Evolutionary conservation across 2,888 invertebrate species (phyloP).

Genomic region (Drosophila affinis): DNA sequence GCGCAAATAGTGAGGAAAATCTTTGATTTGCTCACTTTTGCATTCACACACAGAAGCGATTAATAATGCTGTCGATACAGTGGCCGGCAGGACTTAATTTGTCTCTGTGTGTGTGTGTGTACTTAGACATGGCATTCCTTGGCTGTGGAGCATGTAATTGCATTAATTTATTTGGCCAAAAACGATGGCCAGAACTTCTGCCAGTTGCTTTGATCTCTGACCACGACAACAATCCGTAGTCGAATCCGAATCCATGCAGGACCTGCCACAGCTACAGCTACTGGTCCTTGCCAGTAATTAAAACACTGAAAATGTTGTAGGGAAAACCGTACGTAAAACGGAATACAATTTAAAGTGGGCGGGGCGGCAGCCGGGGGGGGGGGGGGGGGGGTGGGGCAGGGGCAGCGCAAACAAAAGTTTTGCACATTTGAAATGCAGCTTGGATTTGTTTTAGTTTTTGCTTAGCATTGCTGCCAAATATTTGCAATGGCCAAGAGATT

Average conservation of each 20-base stretch:
- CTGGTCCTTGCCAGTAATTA: slow-evolving; percentile 42
- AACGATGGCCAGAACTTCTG: slow-evolving; percentile 59
- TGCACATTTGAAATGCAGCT: slow-evolving; percentile 68
- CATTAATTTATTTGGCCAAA: slow-evolving; percentile 70
- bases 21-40: slow-evolving; percentile 27
- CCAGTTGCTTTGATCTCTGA: slow-evolving; percentile 53
- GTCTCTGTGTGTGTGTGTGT: slow-evolving; percentile 10
- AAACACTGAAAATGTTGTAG: slow-evolving; percentile 45
- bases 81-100: slow-evolving; percentile 28
- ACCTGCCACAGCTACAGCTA: neutral
- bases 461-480: slow-evolving; percentile 64
- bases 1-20: slow-evolving; percentile 41
- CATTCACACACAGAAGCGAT: slow-evolving; percentile 42
- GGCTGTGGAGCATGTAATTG: slow-evolving; percentile 60
- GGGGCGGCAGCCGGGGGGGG: no score
- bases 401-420: slow-evolving; percentile 48
- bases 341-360: slow-evolving; percentile 17
- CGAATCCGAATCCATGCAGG: slow-evolving; percentile 13
- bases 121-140: slow-evolving; percentile 18
- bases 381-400: neutral
- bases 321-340: slow-evolving; percentile 7
- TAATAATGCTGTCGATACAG: slow-evolving; percentile 27
- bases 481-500: slow-evolving; percentile 58
- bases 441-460: slow-evolving; percentile 72
- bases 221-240: slow-evolving; percentile 17